Base-by-base conservation (phyloP, 1,140 invertebrate species). In the Drosophila willistoni region DNA sequence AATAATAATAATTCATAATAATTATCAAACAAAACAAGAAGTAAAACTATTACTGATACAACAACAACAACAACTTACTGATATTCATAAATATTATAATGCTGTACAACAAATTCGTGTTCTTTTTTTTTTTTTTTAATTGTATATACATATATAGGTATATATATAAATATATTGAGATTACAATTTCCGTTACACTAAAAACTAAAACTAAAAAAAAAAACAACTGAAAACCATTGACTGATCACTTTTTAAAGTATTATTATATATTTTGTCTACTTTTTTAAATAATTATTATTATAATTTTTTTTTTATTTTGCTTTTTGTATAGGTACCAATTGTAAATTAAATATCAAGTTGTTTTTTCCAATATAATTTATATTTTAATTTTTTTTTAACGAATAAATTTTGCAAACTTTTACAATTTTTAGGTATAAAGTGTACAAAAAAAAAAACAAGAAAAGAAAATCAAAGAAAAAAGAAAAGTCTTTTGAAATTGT, bases 241-340 rank as follows among this genome's bases (percentile, higher is more conserved):
- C 83, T 86, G 83, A 86, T 83, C 76, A 87, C 83, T 83, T 86
- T 86, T 82, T 77, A 86, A 86, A 86, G 83, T 86, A 86, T 86
- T 77, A 77, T 77, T 86, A 87, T 86, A 87, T 87, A 83, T 73
- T 86, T 85, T 86, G 60, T 82, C 76, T 79, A 82, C 81, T 75
- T 72, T 68, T 69, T 69, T 42, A 64, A 65, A 13, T 39, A 36
- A 36, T 36, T 47, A 29, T 29, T 29, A 25, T 44, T 17, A 59
- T 44, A 25, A 60, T 39, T 54, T 54, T 44, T 22, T 22, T 22
- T 60, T 54, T 44, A 57, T 81, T 65, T 71, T 77, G 44, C 34
- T 51, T 51, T 75, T 76, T 77, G 72, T 72, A 86, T 86, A 86
- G 80, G 75, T 73, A 71, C 79, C 79, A 82, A 79, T 54, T 82